These are phyloP conservation scores for Neodiprion pinetum DNA, from an alignment of 1,140 invertebrate species.

Conservation along the genomic window DNA sequence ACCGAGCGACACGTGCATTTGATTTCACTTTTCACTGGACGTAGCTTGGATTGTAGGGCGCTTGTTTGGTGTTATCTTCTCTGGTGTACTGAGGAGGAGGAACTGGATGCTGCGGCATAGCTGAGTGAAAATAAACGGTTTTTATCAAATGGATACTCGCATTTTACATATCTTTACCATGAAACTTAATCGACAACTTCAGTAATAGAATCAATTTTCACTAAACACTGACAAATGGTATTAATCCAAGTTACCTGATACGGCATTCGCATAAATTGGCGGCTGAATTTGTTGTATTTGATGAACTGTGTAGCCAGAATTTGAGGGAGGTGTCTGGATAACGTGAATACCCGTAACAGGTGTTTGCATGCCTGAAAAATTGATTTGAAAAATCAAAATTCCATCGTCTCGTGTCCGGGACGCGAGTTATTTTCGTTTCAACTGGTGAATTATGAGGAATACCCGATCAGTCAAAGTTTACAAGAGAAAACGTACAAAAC, in stretches of 20 bases:
- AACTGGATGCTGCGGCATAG: constrained; percentile 26
- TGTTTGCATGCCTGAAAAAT: neutral
- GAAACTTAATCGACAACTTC: too few relatives aligned
- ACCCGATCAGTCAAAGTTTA: too few relatives aligned
- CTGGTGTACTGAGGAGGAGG: constrained; percentile 35
- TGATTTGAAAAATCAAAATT: neutral
- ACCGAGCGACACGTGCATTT: too few relatives aligned
- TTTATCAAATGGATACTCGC: neutral
- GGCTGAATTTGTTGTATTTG: neutral
- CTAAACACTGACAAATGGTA: neutral
- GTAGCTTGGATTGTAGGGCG: constrained; percentile 47
- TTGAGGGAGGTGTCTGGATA: neutral
- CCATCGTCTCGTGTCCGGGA: too few relatives aligned
- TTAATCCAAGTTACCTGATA: neutral
- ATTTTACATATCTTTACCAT: too few relatives aligned
- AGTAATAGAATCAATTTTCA: neutral
- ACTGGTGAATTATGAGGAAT: too few relatives aligned
- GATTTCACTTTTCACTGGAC: constrained; percentile 14
- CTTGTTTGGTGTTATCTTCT: constrained; percentile 42
- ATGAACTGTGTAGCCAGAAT: neutral
- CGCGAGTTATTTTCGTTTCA: too few relatives aligned
- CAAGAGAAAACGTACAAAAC: too few relatives aligned
- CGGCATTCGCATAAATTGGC: neutral
- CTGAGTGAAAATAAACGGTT: constrained; percentile 28
- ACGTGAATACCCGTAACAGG: neutral